Percentiles rank a stretch among this genome's conserved stretches.
Evolutionary conservation across 2,888 invertebrate genomes (phyloP).

Genomic region (Drosophila neonasuta): DNA sequence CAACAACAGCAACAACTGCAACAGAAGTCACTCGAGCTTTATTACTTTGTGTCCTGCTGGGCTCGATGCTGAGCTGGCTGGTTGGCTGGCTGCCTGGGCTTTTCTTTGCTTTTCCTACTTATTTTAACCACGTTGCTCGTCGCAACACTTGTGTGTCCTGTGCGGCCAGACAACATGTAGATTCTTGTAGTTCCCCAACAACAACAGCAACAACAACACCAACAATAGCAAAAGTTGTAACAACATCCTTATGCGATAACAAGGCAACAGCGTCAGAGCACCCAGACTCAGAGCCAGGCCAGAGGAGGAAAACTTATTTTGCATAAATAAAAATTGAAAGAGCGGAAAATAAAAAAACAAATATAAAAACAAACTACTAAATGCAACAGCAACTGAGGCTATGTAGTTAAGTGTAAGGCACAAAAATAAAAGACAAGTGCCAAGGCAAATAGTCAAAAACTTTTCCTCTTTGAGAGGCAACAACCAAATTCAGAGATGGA

Average conservation of each 20-base stretch:
- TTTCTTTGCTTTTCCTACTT: constrained; percentile 40
- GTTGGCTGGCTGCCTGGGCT: constrained; percentile 27
- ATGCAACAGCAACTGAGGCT: constrained; percentile 40
- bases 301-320: constrained; percentile 67
- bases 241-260: constrained; percentile 79
- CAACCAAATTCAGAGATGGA: constrained; percentile 35
- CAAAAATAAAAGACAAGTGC: constrained; percentile 75
- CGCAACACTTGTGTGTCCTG: constrained; percentile 66
- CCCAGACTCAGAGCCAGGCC: constrained; percentile 23
- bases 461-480: constrained; percentile 66
- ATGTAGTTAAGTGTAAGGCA: constrained; percentile 30
- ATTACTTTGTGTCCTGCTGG: constrained; percentile 65
- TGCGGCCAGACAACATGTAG: constrained; percentile 68
- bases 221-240: constrained; percentile 67
- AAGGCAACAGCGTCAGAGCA: constrained; percentile 53
- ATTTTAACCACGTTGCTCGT: constrained; percentile 38
- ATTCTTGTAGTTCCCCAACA: constrained; percentile 45
- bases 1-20: constrained; percentile 16
- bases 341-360: constrained; percentile 52
- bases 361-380: constrained; percentile 40
- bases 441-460: constrained; percentile 74
- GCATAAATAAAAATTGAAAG: constrained; percentile 77
- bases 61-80: constrained; percentile 2
- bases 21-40: constrained; percentile 65
- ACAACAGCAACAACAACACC: constrained; percentile 24